phyloP scores from a whole-genome alignment of 2,888 invertebrate genomes.

The Melieria crassipennis region DNA sequence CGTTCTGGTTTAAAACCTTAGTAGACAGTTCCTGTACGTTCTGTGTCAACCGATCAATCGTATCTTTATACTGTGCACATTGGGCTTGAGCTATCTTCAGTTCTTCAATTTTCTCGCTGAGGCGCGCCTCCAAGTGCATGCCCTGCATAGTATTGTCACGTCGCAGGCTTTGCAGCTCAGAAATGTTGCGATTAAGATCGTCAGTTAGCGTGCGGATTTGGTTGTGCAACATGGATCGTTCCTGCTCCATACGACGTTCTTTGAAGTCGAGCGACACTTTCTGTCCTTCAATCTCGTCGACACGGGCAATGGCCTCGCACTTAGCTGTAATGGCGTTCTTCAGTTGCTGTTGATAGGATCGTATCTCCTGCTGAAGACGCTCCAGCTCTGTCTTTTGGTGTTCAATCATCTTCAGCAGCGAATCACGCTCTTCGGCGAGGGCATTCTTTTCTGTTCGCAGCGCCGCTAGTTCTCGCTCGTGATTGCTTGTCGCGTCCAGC shows the following conservation, averaged over 20 bases:
- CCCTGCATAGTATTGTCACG: constrained; percentile 76
- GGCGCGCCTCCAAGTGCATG: constrained; percentile 77
- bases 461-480: constrained; percentile 75
- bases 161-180: constrained; percentile 80
- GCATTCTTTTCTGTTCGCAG: constrained; percentile 76
- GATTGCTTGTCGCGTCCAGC: constrained; percentile 71
- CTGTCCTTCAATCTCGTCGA: constrained; percentile 83
- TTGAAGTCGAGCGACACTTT: constrained; percentile 82
- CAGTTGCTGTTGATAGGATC: constrained; percentile 77
- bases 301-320: constrained; percentile 82
- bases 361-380: constrained; percentile 75
- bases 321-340: constrained; percentile 80
- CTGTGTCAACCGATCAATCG: constrained; percentile 74
- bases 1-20: constrained; percentile 78
- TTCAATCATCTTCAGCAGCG: constrained; percentile 76
- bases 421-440: constrained; percentile 80
- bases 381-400: constrained; percentile 79
- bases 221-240: constrained; percentile 77
- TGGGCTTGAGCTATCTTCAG: constrained; percentile 77
- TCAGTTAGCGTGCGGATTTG: constrained; percentile 82
- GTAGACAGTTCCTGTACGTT: constrained; percentile 77
- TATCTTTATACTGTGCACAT: constrained; percentile 74
- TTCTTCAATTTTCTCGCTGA: constrained; percentile 84
- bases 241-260: constrained; percentile 86
- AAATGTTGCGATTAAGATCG: constrained; percentile 81